Evolutionary conservation across 1,140 invertebrate species (phyloP).

Genomic region (Dinothrombium tinctorium): DNA sequence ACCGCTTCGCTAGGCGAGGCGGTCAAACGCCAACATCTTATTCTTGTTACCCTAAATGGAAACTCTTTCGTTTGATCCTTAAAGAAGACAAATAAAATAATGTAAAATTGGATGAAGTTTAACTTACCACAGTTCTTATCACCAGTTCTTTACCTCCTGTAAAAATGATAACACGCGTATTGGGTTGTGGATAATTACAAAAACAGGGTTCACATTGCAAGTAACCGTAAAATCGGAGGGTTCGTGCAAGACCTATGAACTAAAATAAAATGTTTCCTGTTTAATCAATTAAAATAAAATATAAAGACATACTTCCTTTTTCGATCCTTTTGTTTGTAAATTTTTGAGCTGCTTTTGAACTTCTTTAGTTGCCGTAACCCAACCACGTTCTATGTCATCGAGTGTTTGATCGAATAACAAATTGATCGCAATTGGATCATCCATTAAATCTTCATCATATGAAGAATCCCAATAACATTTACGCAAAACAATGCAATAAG

Average conservation of each 20-base stretch:
- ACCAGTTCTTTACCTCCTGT: constrained; percentile 49
- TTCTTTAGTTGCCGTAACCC: constrained; percentile 47
- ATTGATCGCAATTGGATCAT: constrained; percentile 53
- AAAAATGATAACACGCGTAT: constrained; percentile 37
- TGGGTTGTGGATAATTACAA: constrained; percentile 47
- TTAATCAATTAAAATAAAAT: too few relatives aligned
- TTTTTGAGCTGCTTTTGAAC: constrained; percentile 38
- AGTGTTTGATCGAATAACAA: constrained; percentile 65
- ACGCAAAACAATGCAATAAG: constrained; percentile 41
- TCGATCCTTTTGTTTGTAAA: constrained; percentile 45
- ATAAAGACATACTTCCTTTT: constrained; percentile 64
- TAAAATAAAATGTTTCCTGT: constrained; percentile 26
- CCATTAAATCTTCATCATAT: constrained; percentile 54
- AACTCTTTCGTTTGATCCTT: constrained; percentile 39
- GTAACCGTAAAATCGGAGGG: constrained; percentile 64
- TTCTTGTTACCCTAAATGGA: constrained; percentile 71
- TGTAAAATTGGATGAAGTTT: not conserved
- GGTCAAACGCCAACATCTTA: constrained; percentile 89
- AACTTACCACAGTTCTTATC: not conserved
- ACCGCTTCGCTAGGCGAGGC: too few relatives aligned
- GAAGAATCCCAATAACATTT: constrained; percentile 70
- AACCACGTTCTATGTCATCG: constrained; percentile 57
- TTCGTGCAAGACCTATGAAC: constrained; percentile 56
- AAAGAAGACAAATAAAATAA: constrained; percentile 7
- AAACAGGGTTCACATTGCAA: constrained; percentile 50